Evolutionary conservation across 2,113 vertebrate genomes (phyloP).

Genomic region (Leptodactylus fuscus): DNA sequence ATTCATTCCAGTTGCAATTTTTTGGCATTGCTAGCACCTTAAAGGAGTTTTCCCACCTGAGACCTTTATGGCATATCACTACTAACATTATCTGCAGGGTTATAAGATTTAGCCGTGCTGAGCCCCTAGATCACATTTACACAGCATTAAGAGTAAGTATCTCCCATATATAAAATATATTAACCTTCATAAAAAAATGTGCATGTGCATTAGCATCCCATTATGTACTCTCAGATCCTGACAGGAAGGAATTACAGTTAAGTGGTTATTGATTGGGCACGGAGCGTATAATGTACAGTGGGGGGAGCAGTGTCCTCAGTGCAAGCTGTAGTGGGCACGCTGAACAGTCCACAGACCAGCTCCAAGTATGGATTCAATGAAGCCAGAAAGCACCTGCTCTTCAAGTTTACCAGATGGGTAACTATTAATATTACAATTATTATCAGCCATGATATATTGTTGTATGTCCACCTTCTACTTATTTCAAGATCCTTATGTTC

Average conservation of each 20-base stretch:
- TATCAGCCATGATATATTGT: not conserved
- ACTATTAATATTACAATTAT: not conserved
- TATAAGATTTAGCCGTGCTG: too few species aligned
- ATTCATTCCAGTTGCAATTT: too few species aligned
- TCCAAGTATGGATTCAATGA: constrained; percentile 18
- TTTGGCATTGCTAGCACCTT: too few species aligned
- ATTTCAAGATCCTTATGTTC: too few species aligned
- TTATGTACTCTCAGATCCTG: constrained; percentile 13
- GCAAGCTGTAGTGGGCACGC: not conserved
- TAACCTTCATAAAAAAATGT: not conserved
- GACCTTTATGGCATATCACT: too few species aligned
- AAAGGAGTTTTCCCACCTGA: too few species aligned
- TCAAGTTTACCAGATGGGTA: constrained; percentile 22
- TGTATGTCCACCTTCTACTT: too few species aligned
- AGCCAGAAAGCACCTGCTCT: not conserved
- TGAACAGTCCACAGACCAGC: not conserved
- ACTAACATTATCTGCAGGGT: too few species aligned
- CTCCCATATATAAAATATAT: constrained; percentile 12
- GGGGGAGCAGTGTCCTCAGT: not conserved
- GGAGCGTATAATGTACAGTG: not conserved
- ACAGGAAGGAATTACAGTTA: constrained; percentile 21
- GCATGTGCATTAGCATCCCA: constrained; percentile 3
- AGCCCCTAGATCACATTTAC: not conserved
- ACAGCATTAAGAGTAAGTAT: not conserved
- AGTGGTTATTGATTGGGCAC: constrained; percentile 38